Conservation (phyloP, 1,140 invertebrate species). For the Calephelis virginiensis region DNA sequence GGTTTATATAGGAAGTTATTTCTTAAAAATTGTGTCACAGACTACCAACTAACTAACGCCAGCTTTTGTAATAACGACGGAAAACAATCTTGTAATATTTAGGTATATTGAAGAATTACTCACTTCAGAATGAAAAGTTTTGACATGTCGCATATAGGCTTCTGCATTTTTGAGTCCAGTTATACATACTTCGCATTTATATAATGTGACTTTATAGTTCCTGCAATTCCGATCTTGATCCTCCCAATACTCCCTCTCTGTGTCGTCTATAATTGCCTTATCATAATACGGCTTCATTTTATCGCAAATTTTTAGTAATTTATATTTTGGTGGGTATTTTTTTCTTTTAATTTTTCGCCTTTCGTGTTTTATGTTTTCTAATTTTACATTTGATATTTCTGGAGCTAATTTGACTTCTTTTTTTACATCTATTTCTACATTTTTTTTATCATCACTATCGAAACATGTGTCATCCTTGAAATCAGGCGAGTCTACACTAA, state of each 20-base stretch:
- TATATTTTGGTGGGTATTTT: conserved; percentile 6
- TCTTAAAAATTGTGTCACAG: too few species aligned
- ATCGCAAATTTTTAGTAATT: conserved; percentile 1
- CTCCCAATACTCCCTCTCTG: conserved; percentile 21
- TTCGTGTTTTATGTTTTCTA: conserved; percentile 13
- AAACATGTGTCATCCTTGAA: conserved; percentile 1
- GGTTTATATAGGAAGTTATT: too few species aligned
- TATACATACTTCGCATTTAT: conserved; percentile 29
- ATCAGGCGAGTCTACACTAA: not conserved
- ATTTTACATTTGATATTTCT: conserved; percentile 8
- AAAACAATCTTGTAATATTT: too few species aligned
- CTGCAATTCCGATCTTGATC: conserved; percentile 17
- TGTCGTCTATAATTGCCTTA: conserved; percentile 19
- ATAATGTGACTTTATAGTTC: conserved; percentile 19
- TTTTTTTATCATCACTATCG: conserved; percentile 7
- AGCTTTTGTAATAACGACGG: too few species aligned
- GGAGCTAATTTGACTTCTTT: not conserved
- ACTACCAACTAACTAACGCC: too few species aligned
- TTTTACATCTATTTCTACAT: not conserved
- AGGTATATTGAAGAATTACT: not conserved
- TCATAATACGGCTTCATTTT: conserved; percentile 1
- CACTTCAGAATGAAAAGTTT: conserved; percentile 23
- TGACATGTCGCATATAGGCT: conserved; percentile 20
- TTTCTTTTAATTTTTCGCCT: not conserved
- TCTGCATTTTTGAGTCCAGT: conserved; percentile 21